Percentiles rank a stretch among this genome's conserved stretches.
These are phyloP conservation scores for Tragelaphus imberbis DNA, from an alignment of 2,113 vertebrate genomes.

Conservation along the genomic window DNA sequence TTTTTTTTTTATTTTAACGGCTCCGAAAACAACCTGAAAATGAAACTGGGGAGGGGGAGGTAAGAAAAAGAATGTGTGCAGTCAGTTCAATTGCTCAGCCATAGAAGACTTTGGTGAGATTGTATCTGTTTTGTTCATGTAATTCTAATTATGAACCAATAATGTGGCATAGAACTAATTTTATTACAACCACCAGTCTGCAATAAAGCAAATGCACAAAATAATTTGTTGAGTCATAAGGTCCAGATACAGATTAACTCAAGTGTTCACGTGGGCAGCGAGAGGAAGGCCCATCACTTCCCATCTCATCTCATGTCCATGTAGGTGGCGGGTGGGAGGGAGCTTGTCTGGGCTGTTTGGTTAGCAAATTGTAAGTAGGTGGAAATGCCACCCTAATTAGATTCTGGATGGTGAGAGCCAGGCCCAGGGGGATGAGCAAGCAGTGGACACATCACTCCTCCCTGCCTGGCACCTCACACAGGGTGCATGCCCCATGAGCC, in stretches of 20 bases:
- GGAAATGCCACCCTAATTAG: background rate
- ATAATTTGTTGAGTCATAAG: constrained; percentile 14
- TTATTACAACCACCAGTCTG: constrained; percentile 45
- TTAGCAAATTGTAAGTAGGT: background rate
- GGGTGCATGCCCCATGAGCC: accelerated
- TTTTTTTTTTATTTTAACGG: background rate
- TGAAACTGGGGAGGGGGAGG: background rate
- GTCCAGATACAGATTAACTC: background rate
- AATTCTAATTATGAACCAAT: constrained; percentile 64
- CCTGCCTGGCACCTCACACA: background rate
- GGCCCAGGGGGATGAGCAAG: background rate
- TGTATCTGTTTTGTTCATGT: constrained; percentile 46
- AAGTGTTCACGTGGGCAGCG: accelerated
- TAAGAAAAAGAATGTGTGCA: background rate
- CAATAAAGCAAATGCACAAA: constrained; percentile 49
- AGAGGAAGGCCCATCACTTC: background rate
- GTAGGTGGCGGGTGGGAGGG: background rate
- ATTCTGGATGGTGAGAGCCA: background rate
- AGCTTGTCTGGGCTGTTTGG: background rate
- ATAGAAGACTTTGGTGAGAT: constrained; percentile 2
- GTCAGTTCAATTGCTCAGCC: background rate
- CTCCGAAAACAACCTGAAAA: constrained; percentile 8
- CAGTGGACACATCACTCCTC: accelerated
- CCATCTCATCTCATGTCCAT: accelerated
- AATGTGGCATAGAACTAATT: constrained; percentile 55